Base-by-base conservation (phyloP, 1,140 invertebrate species). In the Penaeus chinensis region DNA sequence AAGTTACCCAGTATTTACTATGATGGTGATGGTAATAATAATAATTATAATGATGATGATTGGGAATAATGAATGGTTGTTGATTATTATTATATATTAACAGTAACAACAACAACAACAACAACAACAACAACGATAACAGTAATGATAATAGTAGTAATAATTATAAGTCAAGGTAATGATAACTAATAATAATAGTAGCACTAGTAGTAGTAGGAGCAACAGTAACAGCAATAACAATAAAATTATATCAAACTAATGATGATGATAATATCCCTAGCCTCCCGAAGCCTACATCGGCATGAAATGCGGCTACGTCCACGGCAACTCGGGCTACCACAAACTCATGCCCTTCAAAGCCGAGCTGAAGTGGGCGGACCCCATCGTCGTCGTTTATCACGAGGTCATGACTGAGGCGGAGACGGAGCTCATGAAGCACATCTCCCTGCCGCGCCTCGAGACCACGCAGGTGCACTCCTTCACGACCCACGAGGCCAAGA, bases 381-480 rank as follows among this genome's bases (percentile, higher is more conserved):
- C 89, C 0, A 74, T 89, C 24, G 61, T 90, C 7, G 61, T 89
- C 1, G 82, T 90, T 47, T 89, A 82, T 80, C 87, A 89, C 62
- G 88, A 89, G 76, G 89, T 89, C 47, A 42, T 90, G 37, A 87
- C 83, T 8, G 85, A 84, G 66, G 20, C 62, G 8, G 89, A 90
- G 85, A 89, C 71, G 37, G 63, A 80, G 22, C 32, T 63, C 20
- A 20, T 90, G n/a, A 88, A 79, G 32, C 20, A 47, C 24, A n/a
- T 90, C 20, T 77, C 87, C 11, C 47, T 80, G 63, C 89, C 89
- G 2, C 63, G 84, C n/a, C 87, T 90, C 2, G 74, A 82, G 47
- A 90, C 89, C 63, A 90, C 89, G 19, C 76, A 82, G 82, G 89
- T 90, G 32, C 89, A 90, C 54, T 89, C 89, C 62, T 87, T 90